Percentiles rank a stretch among this genome's conserved stretches.
These are phyloP conservation scores for Spisula solida DNA, from an alignment of 2,888 invertebrate genomes.

Conservation along the genomic window DNA sequence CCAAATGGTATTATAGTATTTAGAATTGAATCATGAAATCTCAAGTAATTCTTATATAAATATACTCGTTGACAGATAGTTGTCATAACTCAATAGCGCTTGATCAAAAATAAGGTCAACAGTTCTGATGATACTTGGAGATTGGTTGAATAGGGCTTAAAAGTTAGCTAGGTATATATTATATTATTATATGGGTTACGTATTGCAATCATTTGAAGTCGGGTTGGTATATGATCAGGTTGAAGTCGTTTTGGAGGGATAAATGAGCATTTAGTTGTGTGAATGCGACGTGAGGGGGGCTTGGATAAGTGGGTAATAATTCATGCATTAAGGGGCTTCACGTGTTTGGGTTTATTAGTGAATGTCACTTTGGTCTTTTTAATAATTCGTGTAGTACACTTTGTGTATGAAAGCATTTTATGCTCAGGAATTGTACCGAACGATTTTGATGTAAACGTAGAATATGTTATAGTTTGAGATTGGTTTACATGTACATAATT, in stretches of 20 bases:
- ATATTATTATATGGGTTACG: neutral
- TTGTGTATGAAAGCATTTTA: too few species aligned
- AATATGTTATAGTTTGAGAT: too few species aligned
- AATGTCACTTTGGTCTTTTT: neutral
- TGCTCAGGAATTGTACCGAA: too few species aligned
- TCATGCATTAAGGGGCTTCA: neutral
- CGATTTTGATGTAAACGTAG: too few species aligned
- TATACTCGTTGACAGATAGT: constrained; percentile 3
- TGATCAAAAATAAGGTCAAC: constrained; percentile 20
- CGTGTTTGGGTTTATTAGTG: neutral
- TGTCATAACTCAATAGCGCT: neutral
- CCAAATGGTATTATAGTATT: neutral
- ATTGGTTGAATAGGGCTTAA: constrained; percentile 1
- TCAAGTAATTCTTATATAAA: neutral
- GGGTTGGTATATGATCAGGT: neutral
- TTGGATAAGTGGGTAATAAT: neutral
- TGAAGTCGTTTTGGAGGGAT: neutral
- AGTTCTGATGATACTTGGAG: neutral
- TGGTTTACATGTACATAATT: too few species aligned
- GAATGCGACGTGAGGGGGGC: neutral
- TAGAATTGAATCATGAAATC: neutral
- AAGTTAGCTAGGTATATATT: constrained; percentile 7
- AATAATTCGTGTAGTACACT: too few species aligned
- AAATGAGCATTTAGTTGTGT: constrained; percentile 15
- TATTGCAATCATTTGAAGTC: neutral